phyloP scores from a whole-genome alignment of 2,113 vertebrate genomes.

The Cariama cristata region DNA sequence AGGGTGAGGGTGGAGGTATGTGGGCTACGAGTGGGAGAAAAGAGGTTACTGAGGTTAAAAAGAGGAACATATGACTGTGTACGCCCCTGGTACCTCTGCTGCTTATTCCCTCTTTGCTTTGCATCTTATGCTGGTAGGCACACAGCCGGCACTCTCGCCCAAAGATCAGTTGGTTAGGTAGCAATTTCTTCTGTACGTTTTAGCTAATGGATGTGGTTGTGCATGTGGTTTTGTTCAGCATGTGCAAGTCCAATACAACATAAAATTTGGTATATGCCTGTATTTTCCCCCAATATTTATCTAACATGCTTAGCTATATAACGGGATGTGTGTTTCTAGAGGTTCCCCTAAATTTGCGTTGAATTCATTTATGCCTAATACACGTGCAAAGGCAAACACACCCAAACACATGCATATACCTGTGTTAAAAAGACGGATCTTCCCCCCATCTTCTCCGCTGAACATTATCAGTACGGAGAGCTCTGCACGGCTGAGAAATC shows the following conservation, averaged over 20 bases:
- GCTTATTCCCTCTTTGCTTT: not conserved
- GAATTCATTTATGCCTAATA: not conserved
- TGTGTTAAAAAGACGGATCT: not conserved
- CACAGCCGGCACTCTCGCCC: not conserved
- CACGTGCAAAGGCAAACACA: not conserved
- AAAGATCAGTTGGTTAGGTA: not conserved
- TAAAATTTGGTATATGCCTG: not conserved
- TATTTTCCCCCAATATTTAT: not conserved
- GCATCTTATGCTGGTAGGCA: not conserved
- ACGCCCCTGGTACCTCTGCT: not conserved
- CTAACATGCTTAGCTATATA: not conserved
- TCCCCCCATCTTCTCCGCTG: not conserved
- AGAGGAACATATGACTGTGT: slow-evolving; percentile 59
- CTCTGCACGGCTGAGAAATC: not conserved
- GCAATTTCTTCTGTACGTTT: not conserved
- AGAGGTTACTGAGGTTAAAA: slow-evolving; percentile 68
- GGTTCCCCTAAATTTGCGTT: not conserved
- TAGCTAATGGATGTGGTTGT: not conserved
- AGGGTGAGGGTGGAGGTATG: slow-evolving; percentile 52
- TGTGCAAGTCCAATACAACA: not conserved
- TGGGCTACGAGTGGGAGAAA: slow-evolving; percentile 39
- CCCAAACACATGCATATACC: not conserved
- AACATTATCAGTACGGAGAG: not conserved
- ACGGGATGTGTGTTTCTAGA: not conserved
- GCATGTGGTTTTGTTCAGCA: not conserved